Base-by-base conservation (phyloP, 2,888 invertebrate species). In the Saturnia pavonia region DNA sequence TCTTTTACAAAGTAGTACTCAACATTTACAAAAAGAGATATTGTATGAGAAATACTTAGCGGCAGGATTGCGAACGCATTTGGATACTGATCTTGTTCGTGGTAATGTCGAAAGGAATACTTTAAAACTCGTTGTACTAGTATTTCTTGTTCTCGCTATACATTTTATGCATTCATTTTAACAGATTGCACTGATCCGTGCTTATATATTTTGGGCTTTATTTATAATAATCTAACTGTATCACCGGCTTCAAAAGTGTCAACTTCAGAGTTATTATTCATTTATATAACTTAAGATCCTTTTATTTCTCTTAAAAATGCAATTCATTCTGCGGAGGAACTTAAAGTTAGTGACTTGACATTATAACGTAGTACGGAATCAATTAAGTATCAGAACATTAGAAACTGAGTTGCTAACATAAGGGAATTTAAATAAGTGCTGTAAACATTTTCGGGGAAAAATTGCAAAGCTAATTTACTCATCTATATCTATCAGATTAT, bases 61-160 rank as follows among this genome's bases (percentile, higher is more conserved):
- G 34, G 34, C 63, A 63, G 63, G 27, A 63, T 63, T 34, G 63
- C 34, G 19, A 63, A 27, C 63, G 40, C 63, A 22, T 63, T 63
- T 63, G 63, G 63, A 63, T 63, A 63, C 63, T 63, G 63, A 34
- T 63, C 63, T 63, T 63, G 63, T 34, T 27, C 34, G 19, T 63
- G 34, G 63, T 63, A 40, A 63, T 63, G 63, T 63, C 34, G 63
- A 27, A 63, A 63, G 63, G 63, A 63, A 63, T 63, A 40, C 63
- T 16, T 63, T 63, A 63, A 63, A 63, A 63, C 63, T 34, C 34
- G 63, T 63, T 19, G 63, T 40, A 63, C 63, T 34, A n/a, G 63
- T 63, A 63, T 34, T 63, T 63, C 63, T 63, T 63, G 63, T 63
- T 63, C 34, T 63, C 63, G 40, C 16, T 40, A 40, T 63, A 63